Percentiles rank a stretch among this genome's conserved stretches.
These are phyloP conservation scores for Archips crataeganus DNA, from an alignment of 2,888 invertebrate species.

Conservation along the genomic window DNA sequence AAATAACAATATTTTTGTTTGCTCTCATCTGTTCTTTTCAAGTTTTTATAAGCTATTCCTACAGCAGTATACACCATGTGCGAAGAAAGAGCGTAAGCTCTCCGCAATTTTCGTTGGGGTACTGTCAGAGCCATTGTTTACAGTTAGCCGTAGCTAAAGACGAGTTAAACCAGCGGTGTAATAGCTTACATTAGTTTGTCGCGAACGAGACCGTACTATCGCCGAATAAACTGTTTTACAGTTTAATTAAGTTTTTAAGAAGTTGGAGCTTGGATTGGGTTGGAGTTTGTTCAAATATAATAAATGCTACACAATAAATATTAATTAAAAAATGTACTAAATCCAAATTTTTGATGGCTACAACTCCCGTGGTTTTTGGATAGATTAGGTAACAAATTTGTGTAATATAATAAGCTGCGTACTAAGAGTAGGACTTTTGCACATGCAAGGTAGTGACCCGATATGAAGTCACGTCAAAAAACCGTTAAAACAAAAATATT, in stretches of 20 bases:
- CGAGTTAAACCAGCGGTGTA: conserved; percentile 49
- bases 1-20: background rate
- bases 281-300: too few relatives aligned
- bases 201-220: conserved; percentile 45
- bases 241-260: conserved; percentile 24
- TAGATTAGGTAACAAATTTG: too few relatives aligned
- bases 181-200: conserved; percentile 54
- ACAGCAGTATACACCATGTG: background rate
- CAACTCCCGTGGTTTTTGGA: too few relatives aligned
- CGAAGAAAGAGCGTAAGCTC: conserved; percentile 16
- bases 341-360: too few relatives aligned
- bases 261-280: too few relatives aligned
- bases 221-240: conserved; percentile 37
- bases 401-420: too few relatives aligned
- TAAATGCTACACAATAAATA: too few relatives aligned
- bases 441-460: too few relatives aligned
- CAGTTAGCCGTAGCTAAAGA: conserved; percentile 51
- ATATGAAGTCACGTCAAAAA: too few relatives aligned
- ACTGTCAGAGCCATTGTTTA: conserved; percentile 55
- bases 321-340: too few relatives aligned
- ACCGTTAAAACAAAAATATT: too few relatives aligned
- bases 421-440: too few relatives aligned
- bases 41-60: background rate
- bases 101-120: conserved; percentile 16
- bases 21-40: background rate